Evolutionary conservation across 1,140 invertebrate species (phyloP).

Genomic region (Anastatus disparis): DNA sequence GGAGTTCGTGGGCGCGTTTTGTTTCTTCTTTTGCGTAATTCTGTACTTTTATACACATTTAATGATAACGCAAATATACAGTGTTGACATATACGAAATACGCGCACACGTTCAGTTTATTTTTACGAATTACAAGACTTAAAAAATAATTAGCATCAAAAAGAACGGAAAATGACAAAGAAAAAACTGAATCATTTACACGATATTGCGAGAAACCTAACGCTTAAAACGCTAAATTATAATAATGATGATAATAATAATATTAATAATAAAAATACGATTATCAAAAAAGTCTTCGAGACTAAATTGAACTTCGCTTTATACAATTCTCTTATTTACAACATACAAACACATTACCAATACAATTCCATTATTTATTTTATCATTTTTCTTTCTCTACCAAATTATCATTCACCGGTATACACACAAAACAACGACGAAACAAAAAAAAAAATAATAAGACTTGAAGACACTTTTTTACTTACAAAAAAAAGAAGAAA

Average conservation of each 20-base stretch:
- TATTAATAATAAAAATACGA: too few relatives aligned
- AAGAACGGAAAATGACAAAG: constrained; percentile 1
- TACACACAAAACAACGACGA: constrained; percentile 3
- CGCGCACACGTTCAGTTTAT: not conserved
- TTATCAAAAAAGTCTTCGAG: too few relatives aligned
- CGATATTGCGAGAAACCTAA: too few relatives aligned
- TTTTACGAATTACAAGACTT: constrained; percentile 15
- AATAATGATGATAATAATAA: too few relatives aligned
- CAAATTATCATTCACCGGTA: constrained; percentile 4
- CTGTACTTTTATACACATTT: not conserved
- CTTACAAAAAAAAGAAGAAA: constrained; percentile 5
- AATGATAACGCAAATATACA: too few relatives aligned
- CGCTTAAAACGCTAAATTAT: too few relatives aligned
- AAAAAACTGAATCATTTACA: constrained; percentile 10
- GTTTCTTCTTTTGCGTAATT: too few relatives aligned
- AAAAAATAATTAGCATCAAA: constrained; percentile 9
- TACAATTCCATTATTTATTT: too few relatives aligned
- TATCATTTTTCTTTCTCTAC: too few relatives aligned
- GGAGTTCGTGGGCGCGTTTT: not conserved
- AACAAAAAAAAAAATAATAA: not conserved
- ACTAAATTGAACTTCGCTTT: too few relatives aligned
- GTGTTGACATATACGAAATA: not conserved
- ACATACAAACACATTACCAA: too few relatives aligned
- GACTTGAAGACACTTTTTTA: not conserved
- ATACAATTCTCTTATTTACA: too few relatives aligned